phyloP scores from a whole-genome alignment of 2,888 invertebrate genomes.

The Malachius bipustulatus region DNA sequence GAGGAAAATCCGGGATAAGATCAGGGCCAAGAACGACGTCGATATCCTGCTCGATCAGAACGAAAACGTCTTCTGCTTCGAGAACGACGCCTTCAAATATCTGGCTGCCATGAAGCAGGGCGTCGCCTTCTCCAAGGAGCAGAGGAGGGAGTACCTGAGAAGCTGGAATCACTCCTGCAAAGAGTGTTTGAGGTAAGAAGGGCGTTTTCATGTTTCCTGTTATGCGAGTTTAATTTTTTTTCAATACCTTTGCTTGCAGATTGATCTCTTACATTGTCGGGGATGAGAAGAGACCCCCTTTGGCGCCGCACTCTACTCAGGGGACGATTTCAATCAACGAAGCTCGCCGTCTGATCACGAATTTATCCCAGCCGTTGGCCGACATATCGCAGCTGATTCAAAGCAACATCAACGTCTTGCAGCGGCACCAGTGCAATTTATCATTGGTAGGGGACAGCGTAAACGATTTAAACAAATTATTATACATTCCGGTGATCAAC shows the following conservation, averaged over 20 bases:
- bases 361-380: constrained; percentile 30
- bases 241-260: constrained; percentile 20
- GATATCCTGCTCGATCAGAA: constrained; percentile 22
- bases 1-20: constrained; percentile 22
- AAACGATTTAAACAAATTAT: constrained; percentile 24
- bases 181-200: constrained; percentile 23
- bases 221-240: constrained; percentile 9
- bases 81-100: constrained; percentile 31
- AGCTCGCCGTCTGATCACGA: constrained; percentile 28
- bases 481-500: constrained; percentile 27
- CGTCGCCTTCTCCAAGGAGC: constrained; percentile 15
- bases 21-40: constrained; percentile 21
- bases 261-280: constrained; percentile 27
- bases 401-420: constrained; percentile 27
- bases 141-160: constrained; percentile 14
- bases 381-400: constrained; percentile 30
- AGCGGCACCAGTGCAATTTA: constrained; percentile 22
- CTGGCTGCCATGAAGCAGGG: constrained; percentile 26
- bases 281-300: constrained; percentile 16
- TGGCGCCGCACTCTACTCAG: constrained; percentile 28
- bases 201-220: background rate
- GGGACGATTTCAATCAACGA: constrained; percentile 30
- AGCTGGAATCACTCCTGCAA: constrained; percentile 24
- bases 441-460: constrained; percentile 21
- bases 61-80: constrained; percentile 32